Base-by-base conservation (phyloP, 2,797 vertebrate genomes). In the Lutjanus campechanus region DNA sequence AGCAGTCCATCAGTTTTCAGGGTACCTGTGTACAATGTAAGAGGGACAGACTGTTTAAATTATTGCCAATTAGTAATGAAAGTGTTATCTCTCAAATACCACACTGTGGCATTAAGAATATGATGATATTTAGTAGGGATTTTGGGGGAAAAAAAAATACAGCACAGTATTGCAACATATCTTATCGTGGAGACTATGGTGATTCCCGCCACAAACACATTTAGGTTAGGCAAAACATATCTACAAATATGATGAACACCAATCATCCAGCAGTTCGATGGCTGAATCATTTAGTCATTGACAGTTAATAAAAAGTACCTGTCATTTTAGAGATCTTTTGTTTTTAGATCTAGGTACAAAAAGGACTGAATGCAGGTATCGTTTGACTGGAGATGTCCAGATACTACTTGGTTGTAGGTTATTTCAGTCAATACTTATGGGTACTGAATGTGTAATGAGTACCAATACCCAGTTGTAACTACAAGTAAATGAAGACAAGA, bases 1-100 rank as follows among this genome's bases (percentile, higher is more conserved):
- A 49, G 51, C 29, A 54, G 73, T 68, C 51, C 51, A 61, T 69
- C 54, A 49, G n/a, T 15, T 29, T 63, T 46, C 12, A 60, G 47
- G 36, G 10, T 19, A 15, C 29, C 16, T 55, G 19, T 69, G 53
- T 56, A 22, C 53, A 69, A 65, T 67, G 25, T n/a, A 3, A 66
- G 55, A n/a, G 55, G 47, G 5, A 13, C 63, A 11, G 25, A 17
- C 17, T 11, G 15, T 25, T 50, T 51, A n/a, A 43, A 63, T 70
- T 53, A 20, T 17, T 46, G 1, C 6, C 12, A 59, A 4, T 50
- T 58, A 59, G 19, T 40, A 40, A 41, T 25, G 5, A 40, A 50
- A 46, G 40, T 43, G 9, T 61, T 29, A 55, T 44, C n/a, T 43
- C 40, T 66, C 41, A 71, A 56, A 66, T 54, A n/a, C 2, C 19